Conservation (phyloP, 2,797 vertebrate genomes). For the Schizopygopsis malacanthus region DNA sequence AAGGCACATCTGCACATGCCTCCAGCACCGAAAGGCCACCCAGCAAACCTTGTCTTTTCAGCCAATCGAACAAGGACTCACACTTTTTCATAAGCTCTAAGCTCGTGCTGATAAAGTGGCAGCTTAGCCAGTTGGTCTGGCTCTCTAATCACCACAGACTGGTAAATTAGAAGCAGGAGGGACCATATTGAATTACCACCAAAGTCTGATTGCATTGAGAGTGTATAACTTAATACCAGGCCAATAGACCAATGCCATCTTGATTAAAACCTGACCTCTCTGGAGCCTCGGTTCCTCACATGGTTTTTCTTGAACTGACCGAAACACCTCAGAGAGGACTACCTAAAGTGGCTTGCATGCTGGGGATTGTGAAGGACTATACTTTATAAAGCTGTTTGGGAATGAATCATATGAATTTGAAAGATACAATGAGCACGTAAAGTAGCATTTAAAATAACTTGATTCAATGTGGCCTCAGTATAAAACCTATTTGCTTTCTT, state of each 20-base stretch:
- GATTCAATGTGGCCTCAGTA: background rate
- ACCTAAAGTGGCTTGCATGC: background rate
- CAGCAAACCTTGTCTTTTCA: slow-evolving; percentile 60
- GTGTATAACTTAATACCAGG: slow-evolving; percentile 16
- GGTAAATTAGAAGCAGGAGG: slow-evolving; percentile 37
- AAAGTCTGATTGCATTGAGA: slow-evolving; percentile 26
- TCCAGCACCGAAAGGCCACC: slow-evolving; percentile 69
- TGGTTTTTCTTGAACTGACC: background rate
- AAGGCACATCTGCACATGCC: slow-evolving; percentile 73
- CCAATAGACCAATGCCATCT: background rate
- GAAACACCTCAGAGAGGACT: background rate
- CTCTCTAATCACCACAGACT: slow-evolving; percentile 24
- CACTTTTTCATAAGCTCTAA: slow-evolving; percentile 32
- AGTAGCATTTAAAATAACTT: background rate
- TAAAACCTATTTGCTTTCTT: too few species aligned
- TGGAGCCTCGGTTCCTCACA: background rate
- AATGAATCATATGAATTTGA: background rate
- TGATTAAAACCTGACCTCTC: slow-evolving; percentile 32
- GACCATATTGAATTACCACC: slow-evolving; percentile 41
- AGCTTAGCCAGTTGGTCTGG: slow-evolving; percentile 43
- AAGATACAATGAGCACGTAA: background rate
- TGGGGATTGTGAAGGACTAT: background rate
- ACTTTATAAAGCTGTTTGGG: background rate
- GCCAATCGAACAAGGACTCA: slow-evolving; percentile 50
- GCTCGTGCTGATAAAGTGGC: slow-evolving; percentile 23